Evolutionary conservation across 2,888 invertebrate genomes (phyloP).

Genomic region (Lycaena phlaeas): DNA sequence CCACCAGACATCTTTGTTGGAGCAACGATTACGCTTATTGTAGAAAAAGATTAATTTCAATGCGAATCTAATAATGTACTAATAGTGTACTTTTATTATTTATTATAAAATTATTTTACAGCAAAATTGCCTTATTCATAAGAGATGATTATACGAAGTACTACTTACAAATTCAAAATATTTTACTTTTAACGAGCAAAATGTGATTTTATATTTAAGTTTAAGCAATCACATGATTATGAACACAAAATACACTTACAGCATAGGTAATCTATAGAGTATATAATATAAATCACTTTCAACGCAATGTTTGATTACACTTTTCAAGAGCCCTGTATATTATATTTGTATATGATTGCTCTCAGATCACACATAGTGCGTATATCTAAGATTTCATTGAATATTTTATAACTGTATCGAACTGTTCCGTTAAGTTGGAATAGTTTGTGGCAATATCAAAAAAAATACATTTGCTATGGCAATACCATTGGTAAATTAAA

Average conservation of each 20-base stretch:
- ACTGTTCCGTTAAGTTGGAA: neutral
- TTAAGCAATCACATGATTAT: slow-evolving; percentile 21
- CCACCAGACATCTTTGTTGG: neutral
- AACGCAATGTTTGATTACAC: slow-evolving; percentile 1
- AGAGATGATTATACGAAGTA: neutral
- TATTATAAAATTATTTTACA: neutral
- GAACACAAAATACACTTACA: slow-evolving; percentile 36
- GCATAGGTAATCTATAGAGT: slow-evolving; percentile 16
- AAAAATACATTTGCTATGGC: too few relatives aligned
- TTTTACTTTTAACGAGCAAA: neutral
- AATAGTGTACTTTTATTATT: too few relatives aligned
- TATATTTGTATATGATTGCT: slow-evolving; percentile 23
- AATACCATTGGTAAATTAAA: neutral
- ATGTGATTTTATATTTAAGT: slow-evolving; percentile 12
- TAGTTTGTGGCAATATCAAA: neutral
- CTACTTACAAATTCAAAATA: neutral
- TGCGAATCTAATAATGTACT: neutral
- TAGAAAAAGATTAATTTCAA: neutral
- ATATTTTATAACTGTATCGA: neutral
- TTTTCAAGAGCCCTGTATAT: slow-evolving; percentile 7
- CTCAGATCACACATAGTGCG: slow-evolving; percentile 14
- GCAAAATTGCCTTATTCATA: neutral
- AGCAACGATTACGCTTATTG: neutral
- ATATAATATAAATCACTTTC: slow-evolving; percentile 27
- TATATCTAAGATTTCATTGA: slow-evolving; percentile 2